Evolutionary conservation across 2,888 invertebrate genomes (phyloP), one percentile per base, ranked within the genome.

Genomic region (Caradrina clavipalpis): DNA sequence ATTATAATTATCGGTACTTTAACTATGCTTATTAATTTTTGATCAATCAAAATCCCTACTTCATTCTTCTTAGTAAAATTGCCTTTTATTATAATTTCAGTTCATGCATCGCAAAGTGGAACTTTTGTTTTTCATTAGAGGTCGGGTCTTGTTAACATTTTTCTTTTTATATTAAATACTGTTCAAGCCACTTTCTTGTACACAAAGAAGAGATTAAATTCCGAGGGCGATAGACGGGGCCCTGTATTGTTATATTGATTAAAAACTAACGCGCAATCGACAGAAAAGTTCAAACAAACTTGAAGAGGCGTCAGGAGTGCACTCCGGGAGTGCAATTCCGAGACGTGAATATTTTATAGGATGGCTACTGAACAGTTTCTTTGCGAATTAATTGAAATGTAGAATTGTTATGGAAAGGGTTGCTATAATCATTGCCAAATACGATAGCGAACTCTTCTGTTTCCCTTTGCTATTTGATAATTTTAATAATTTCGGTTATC

Each of bases 161-260:
- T 35, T 51, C 42, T 55, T 74, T 73, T 77, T 75, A 75, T 80
- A 80, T 75, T 75, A 66, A 70, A 78, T 63, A 19, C 69, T 69
- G 39, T 55, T 57, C 50, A 54, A 47, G 62, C 63, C 63, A 66
- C 47, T 78, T 75, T 63, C 74, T 69, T 63, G n/a, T 42, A 42
- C 61, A 63, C 85, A 83, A 83, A 85, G 74, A 62, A 60, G 65
- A 80, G 78, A 85, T 85, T 84, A 83, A 85, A 85, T 84, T 85
- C 85, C 83, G 5, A 55, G 66, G 56, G 59, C 69, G 69, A 61
- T 63, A 59, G 50, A 65, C 39, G 50, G 50, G 70, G 53, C 60
- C 61, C 50, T 62, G 58, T 73, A 71, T 80, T 78, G 70, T 71
- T 63, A 62, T 72, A 79, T 78, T 81, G 83, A 84, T 81, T 81